Conservation (phyloP, 2,113 vertebrate genomes). For the Megaceryle torquata region DNA sequence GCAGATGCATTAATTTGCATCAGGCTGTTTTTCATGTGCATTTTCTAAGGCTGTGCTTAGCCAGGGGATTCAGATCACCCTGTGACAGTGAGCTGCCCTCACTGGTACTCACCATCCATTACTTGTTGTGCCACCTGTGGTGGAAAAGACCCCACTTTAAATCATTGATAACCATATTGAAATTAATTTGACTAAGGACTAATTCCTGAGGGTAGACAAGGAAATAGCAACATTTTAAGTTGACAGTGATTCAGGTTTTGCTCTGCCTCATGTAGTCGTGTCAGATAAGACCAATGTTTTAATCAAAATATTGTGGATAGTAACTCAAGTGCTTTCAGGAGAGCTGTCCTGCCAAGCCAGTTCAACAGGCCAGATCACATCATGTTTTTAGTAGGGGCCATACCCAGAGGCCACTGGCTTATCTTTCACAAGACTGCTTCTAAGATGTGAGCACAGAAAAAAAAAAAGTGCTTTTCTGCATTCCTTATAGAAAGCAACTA, state of each 20-base stretch:
- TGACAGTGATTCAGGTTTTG: not conserved
- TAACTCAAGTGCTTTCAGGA: not conserved
- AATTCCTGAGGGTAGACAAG: not conserved
- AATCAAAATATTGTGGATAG: not conserved
- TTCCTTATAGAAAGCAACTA: not conserved
- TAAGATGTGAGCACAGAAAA: not conserved
- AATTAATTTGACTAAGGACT: not conserved
- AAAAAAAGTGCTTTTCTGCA: not conserved
- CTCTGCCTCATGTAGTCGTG: not conserved
- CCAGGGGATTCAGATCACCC: not conserved
- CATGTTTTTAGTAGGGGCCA: not conserved
- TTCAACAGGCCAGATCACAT: not conserved
- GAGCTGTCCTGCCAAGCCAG: not conserved
- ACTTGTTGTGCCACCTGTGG: fast-evolving
- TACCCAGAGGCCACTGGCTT: not conserved
- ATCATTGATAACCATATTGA: not conserved
- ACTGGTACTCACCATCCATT: fast-evolving
- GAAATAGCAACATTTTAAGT: not conserved
- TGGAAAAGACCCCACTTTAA: not conserved
- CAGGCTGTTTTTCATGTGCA: fast-evolving
- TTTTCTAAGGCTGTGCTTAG: not conserved
- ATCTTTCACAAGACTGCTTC: not conserved
- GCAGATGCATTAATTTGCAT: not conserved
- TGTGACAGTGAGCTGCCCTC: not conserved
- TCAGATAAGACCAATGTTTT: constrained; percentile 38